These are phyloP conservation scores for Apamea monoglypha DNA, from an alignment of 2,888 invertebrate species.

Conservation along the genomic window DNA sequence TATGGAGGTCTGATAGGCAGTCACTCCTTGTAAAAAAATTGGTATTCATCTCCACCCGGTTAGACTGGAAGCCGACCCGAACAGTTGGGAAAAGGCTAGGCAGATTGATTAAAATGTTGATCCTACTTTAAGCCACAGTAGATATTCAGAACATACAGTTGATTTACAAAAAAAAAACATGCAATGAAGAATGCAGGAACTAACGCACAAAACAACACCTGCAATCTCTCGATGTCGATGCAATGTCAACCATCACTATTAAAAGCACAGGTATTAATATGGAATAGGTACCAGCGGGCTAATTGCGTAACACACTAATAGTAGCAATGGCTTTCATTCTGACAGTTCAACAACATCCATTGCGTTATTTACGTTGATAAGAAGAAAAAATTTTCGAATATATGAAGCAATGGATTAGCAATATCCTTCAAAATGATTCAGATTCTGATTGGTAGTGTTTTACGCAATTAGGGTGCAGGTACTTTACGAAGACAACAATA, in stretches of 20 bases:
- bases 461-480: neutral
- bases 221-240: too few relatives aligned
- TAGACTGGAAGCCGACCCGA: neutral
- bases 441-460: neutral
- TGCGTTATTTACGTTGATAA: neutral
- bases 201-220: too few relatives aligned
- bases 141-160: neutral
- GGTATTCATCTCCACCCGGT: neutral
- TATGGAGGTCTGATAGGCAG: neutral
- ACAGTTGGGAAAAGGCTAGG: neutral
- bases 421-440: neutral
- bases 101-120: neutral
- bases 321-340: neutral
- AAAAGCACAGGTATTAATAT: neutral
- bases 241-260: neutral
- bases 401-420: neutral
- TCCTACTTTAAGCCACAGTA: neutral
- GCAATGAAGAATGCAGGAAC: neutral
- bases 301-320: too few relatives aligned
- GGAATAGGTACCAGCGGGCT: neutral
- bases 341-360: neutral
- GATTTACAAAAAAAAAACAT: neutral
- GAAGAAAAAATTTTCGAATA: neutral
- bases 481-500: neutral
- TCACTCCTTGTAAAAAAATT: neutral